Evolutionary conservation across 92 coral and sea anemone species (phyloP).

Genomic region (Bergia puertoricense): DNA sequence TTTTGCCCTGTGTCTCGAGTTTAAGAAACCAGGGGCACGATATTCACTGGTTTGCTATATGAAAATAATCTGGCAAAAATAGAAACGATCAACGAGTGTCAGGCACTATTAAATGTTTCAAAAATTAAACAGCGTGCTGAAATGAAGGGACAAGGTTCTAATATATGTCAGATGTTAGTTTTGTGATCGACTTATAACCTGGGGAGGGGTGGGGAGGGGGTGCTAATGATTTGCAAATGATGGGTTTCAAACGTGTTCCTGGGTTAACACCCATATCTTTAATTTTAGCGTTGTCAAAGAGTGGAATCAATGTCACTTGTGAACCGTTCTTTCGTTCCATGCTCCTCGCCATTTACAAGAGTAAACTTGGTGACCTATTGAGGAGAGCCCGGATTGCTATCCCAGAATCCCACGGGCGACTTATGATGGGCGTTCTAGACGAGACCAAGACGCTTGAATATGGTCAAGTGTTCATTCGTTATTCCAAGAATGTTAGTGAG

Average conservation of each 20-base stretch:
- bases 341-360: conserved; percentile 84
- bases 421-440: conserved; percentile 84
- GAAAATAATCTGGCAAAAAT: too few relatives aligned
- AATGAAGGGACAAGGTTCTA: too few relatives aligned
- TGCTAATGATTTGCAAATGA: too few relatives aligned
- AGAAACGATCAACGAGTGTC: too few relatives aligned
- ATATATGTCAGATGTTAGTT: too few relatives aligned
- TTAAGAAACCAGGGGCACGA: too few relatives aligned
- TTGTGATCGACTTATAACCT: too few relatives aligned
- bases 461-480: conserved; percentile 92
- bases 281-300: conserved; percentile 64
- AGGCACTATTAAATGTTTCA: too few relatives aligned
- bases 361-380: conserved; percentile 79
- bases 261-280: background rate
- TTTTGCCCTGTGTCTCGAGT: too few relatives aligned
- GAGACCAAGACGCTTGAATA: conserved; percentile 73
- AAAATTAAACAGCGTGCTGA: too few relatives aligned
- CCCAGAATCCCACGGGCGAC: conserved; percentile 87
- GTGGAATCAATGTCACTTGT: conserved; percentile 81
- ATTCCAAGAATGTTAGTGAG: conserved; percentile 66
- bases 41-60: too few relatives aligned
- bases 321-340: conserved; percentile 93
- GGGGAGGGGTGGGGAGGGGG: too few relatives aligned
- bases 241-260: background rate
- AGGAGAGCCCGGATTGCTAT: conserved; percentile 90